Conservation (phyloP, 2,797 vertebrate genomes). For the Bradypodion pumilum region DNA sequence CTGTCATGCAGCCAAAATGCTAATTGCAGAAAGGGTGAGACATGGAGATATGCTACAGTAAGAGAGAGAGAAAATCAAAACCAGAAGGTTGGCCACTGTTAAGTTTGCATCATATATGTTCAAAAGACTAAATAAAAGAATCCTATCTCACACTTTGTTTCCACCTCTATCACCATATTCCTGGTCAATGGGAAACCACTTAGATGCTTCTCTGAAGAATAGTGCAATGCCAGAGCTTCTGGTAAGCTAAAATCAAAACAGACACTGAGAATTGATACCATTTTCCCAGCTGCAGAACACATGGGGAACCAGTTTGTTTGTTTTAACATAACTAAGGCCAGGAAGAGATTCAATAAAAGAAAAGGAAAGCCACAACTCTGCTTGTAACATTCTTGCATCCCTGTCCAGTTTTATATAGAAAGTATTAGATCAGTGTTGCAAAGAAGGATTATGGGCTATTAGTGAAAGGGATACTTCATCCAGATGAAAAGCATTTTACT, state of each 20-base stretch:
- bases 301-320: conserved; percentile 67
- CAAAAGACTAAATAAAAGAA: conserved; percentile 42
- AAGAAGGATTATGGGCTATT: conserved; percentile 57
- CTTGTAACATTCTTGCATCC: conserved; percentile 70
- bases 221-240: conserved; percentile 52
- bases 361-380: conserved; percentile 60
- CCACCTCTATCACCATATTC: conserved; percentile 30
- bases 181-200: conserved; percentile 56
- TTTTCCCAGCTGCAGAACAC: conserved; percentile 67
- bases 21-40: conserved; percentile 38
- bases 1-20: background rate
- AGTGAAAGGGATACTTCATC: conserved; percentile 7
- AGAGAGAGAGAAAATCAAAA: conserved; percentile 65
- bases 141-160: conserved; percentile 45
- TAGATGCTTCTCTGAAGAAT: conserved; percentile 48
- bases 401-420: conserved; percentile 60
- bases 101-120: conserved; percentile 46
- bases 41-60: conserved; percentile 30
- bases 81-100: conserved; percentile 51
- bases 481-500: conserved; percentile 15
- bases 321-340: conserved; percentile 64
- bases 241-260: conserved; percentile 60
- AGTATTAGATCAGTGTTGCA: conserved; percentile 53
- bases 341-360: conserved; percentile 69
- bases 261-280: conserved; percentile 62